Base-by-base conservation (phyloP, 2,113 vertebrate genomes). In the Cyanistes caeruleus region DNA sequence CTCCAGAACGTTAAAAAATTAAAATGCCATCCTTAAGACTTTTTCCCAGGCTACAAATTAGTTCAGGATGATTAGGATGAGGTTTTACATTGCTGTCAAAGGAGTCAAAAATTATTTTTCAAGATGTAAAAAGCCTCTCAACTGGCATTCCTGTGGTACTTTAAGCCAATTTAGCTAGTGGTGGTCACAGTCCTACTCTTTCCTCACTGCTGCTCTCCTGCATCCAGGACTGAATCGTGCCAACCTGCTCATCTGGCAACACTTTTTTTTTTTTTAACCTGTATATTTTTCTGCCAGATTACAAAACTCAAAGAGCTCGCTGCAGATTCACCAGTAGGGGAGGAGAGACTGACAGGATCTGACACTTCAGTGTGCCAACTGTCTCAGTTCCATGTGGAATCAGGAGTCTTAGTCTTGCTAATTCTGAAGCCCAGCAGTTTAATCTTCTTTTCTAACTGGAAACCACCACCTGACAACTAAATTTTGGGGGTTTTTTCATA, bases 21-120 rank as follows among this genome's bases (percentile, higher is more conserved):
- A 93, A 95, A 95, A 92, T 48, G 65, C 70, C 52, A 77, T 73
- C 63, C 63, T 72, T 73, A 76, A 77, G 31, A 75, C 35, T 76
- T 90, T 92, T 93, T 77, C 75, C 88, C 76, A 86, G 85, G n/a
- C 43, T 92, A 88, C 51, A 83, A 77, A 68, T 93, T 89, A 90
- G 79, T 88, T 94, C 85, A 55, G 83, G 63, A 83, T 3, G 23
- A 85, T 90, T 90, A 94, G 55, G 59, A 35, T 76, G 43, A 83
- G 27, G 72, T 83, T 88, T 84, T 48, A 86, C 46, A 59, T 5
- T 77, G 37, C 67, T 86, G 56, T 92, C 67, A 86, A 90, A 90
- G 25, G 23, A 94, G 67, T 74, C 3, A 92, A 74, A 83, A 92
- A 63, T 20, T 73, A 37, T 58, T 93, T 93, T 1, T 84, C 51